A percentile compares a stretch with the other conserved stretches of the same genome.
Conservation (phyloP, 2,797 vertebrate species). For the Eupleurogrammus muticus region DNA sequence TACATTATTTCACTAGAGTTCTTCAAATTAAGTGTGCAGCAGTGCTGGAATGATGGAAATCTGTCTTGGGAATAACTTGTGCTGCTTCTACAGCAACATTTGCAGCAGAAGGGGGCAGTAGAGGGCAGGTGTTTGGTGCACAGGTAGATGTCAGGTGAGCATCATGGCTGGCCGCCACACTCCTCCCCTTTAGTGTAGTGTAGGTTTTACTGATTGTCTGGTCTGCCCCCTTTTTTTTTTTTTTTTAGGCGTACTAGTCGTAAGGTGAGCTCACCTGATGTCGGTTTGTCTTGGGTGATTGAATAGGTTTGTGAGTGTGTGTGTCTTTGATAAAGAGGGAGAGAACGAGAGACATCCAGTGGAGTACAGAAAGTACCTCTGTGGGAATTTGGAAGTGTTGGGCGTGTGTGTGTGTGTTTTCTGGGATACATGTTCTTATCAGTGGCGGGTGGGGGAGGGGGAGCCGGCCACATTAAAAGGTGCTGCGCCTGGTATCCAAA, state of each 20-base stretch:
- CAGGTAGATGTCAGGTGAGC: slow-evolving; percentile 69
- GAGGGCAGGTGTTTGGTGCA: slow-evolving; percentile 69
- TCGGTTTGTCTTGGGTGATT: background rate
- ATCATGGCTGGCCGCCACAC: background rate
- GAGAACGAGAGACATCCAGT: slow-evolving; percentile 17
- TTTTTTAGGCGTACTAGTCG: slow-evolving; percentile 33
- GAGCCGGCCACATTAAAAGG: slow-evolving; percentile 70
- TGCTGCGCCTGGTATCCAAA: slow-evolving; percentile 70
- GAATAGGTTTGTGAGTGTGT: background rate
- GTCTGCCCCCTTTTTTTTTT: slow-evolving; percentile 38
- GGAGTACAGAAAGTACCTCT: slow-evolving; percentile 35
- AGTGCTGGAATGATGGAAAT: background rate
- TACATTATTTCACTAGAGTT: background rate
- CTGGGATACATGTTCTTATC: slow-evolving; percentile 56
- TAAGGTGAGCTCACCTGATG: slow-evolving; percentile 9
- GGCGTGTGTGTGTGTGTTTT: slow-evolving; percentile 24
- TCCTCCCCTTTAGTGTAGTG: background rate
- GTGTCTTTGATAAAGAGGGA: background rate
- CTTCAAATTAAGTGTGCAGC: background rate
- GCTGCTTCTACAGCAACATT: background rate
- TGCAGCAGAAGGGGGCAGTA: slow-evolving; percentile 77
- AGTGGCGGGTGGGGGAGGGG: slow-evolving; percentile 7
- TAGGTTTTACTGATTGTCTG: background rate
- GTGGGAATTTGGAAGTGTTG: slow-evolving; percentile 15
- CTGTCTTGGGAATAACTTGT: background rate